These are phyloP conservation scores for Aphidoletes aphidimyza DNA, from an alignment of 2,888 invertebrate species.

Conservation along the genomic window DNA sequence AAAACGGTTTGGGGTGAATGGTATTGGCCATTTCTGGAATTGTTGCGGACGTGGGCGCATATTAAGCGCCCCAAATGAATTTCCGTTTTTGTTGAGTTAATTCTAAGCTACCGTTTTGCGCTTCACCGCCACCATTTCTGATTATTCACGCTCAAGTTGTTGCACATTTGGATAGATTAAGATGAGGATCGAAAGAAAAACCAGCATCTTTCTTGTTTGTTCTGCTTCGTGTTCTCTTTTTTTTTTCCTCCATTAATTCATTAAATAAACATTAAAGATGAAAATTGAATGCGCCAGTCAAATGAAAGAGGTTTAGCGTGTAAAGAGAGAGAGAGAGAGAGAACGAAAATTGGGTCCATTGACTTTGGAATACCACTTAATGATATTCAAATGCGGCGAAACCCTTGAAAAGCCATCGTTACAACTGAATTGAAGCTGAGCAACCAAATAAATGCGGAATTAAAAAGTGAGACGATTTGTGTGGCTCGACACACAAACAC, in stretches of 20 bases:
- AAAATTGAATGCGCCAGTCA: not conserved
- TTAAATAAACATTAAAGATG: slow-evolving; percentile 18
- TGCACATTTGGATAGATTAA: slow-evolving; percentile 10
- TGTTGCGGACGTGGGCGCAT: too few relatives aligned
- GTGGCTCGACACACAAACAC: too few relatives aligned
- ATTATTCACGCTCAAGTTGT: not conserved
- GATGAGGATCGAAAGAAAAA: not conserved
- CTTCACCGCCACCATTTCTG: not conserved
- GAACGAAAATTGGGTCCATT: not conserved
- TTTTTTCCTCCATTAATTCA: not conserved
- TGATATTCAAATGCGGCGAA: not conserved
- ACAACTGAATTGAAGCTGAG: not conserved
- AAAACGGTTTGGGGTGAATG: too few relatives aligned
- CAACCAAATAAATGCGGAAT: too few relatives aligned
- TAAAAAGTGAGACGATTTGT: not conserved
- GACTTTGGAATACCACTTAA: not conserved
- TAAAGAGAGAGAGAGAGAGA: too few relatives aligned
- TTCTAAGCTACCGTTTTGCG: not conserved
- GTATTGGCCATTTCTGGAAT: too few relatives aligned
- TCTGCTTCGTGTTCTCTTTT: not conserved
- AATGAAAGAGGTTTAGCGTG: not conserved
- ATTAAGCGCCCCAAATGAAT: too few relatives aligned
- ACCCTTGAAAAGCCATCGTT: too few relatives aligned
- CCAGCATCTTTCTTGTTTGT: not conserved
- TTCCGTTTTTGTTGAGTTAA: not conserved